Conservation (phyloP, 2,888 invertebrate species). For the Lapara coniferarum region DNA sequence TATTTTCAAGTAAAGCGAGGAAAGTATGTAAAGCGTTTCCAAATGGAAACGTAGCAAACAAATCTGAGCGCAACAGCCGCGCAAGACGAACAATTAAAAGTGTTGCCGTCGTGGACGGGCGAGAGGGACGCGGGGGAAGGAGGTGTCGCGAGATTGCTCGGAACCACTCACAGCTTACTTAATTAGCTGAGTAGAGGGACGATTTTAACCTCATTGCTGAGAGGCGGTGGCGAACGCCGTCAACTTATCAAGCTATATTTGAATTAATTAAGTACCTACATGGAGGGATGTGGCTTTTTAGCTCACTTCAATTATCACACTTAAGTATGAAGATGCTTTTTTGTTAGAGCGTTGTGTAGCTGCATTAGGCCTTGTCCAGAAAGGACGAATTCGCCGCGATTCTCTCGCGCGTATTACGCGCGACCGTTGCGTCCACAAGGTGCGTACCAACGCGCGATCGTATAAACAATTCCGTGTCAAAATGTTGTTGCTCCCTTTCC, state of each 20-base stretch:
- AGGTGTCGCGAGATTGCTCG: constrained; percentile 16
- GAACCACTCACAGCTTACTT: constrained; percentile 15
- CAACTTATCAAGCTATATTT: constrained; percentile 1
- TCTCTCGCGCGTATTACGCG: too few relatives aligned
- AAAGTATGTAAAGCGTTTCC: not conserved
- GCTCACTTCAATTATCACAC: too few relatives aligned
- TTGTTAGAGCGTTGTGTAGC: too few relatives aligned
- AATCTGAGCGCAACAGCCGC: constrained; percentile 17
- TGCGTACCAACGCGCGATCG: too few relatives aligned
- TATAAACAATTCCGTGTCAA: too few relatives aligned
- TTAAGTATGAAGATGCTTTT: too few relatives aligned
- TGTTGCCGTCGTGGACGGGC: not conserved
- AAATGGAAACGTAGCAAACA: constrained; percentile 22
- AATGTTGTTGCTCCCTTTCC: too few relatives aligned
- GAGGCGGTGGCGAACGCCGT: not conserved
- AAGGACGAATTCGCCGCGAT: too few relatives aligned
- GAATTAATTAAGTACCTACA: not conserved
- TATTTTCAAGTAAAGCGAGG: not conserved
- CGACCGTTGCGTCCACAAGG: too few relatives aligned
- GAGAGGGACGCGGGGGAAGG: not conserved
- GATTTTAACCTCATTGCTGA: constrained; percentile 8
- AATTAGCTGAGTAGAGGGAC: constrained; percentile 8
- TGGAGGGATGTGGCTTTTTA: too few relatives aligned
- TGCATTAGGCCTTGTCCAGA: too few relatives aligned
- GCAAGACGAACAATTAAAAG: constrained; percentile 13